phyloP scores from a whole-genome alignment of 2,888 invertebrate species.

The Panzeria rudis region DNA sequence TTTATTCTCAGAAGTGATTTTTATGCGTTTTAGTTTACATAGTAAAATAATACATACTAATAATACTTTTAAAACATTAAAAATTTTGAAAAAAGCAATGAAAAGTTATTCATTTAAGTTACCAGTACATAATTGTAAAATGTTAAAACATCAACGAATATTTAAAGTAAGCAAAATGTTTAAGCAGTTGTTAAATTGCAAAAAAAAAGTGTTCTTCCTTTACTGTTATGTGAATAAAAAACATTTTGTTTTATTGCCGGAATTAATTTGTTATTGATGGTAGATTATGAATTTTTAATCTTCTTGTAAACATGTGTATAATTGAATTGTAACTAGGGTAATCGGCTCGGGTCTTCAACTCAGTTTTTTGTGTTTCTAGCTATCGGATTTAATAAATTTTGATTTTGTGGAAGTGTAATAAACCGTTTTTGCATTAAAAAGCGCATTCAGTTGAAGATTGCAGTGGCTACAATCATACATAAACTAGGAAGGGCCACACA shows the following conservation, averaged over 20 bases:
- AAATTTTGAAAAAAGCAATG: neutral
- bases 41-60: too few species aligned
- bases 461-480: too few species aligned
- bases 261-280: conserved; percentile 72
- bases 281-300: conserved; percentile 67
- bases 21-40: too few species aligned
- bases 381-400: neutral
- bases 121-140: neutral
- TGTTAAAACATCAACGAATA: neutral
- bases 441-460: too few species aligned
- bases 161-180: neutral
- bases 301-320: conserved; percentile 62
- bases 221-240: conserved; percentile 13
- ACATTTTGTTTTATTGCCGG: conserved; percentile 60
- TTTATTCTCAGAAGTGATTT: too few species aligned
- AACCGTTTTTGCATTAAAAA: neutral
- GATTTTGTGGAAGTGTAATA: neutral
- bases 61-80: too few species aligned
- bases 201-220: neutral
- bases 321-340: conserved; percentile 58
- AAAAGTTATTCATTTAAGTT: neutral
- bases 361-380: neutral
- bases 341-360: neutral
- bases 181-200: conserved; percentile 9
- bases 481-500: too few species aligned